Conservation (phyloP, 2,888 invertebrate genomes). For the Folsomia candida region DNA sequence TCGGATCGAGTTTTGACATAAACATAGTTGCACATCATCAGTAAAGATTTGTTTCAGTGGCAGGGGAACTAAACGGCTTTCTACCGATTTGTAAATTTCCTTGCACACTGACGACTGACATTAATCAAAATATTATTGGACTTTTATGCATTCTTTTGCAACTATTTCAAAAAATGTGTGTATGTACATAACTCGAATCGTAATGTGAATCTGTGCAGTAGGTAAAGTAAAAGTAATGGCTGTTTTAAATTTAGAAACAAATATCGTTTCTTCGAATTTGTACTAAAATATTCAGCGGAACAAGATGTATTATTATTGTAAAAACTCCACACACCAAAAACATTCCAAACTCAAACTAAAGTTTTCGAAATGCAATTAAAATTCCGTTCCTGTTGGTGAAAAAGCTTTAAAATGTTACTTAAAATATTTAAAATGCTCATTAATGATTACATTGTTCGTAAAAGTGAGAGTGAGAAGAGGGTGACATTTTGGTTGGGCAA, state of each 20-base stretch:
- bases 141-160: neutral
- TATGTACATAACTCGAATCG: neutral
- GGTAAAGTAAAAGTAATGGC: neutral
- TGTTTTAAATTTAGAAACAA: neutral
- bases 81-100: conserved; percentile 12
- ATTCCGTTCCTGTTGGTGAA: neutral
- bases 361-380: conserved; percentile 1
- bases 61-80: no score
- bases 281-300: neutral
- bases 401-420: neutral
- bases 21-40: no score
- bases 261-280: neutral
- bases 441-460: neutral
- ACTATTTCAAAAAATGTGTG: neutral
- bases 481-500: no score
- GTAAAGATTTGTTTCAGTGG: no score
- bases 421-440: conserved; percentile 1
- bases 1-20: no score
- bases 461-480: neutral
- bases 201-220: neutral
- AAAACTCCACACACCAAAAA: neutral
- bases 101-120: neutral
- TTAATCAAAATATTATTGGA: conserved; percentile 7
- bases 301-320: neutral
- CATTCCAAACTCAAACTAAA: neutral